These are phyloP conservation scores for Neodon shergylaensis DNA, from an alignment of 2,113 vertebrate genomes.

Conservation along the genomic window DNA sequence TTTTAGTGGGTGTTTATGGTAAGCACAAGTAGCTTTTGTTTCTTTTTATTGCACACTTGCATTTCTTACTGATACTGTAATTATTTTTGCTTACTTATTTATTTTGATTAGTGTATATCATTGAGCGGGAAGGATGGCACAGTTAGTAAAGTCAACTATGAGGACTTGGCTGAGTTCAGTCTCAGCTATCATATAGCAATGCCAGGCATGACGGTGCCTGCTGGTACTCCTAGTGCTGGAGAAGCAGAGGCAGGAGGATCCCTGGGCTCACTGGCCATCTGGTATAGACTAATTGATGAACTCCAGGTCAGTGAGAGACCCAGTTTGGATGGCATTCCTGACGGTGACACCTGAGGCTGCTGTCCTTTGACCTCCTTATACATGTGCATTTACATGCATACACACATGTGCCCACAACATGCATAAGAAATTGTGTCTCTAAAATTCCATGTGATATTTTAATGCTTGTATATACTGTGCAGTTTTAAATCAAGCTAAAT, in stretches of 20 bases:
- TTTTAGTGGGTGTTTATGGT: conserved; percentile 4
- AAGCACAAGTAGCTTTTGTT: background rate
- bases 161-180: too few relatives aligned
- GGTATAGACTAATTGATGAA: background rate
- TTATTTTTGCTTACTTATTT: background rate
- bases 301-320: background rate
- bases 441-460: background rate
- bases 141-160: background rate
- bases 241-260: background rate
- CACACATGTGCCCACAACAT: background rate
- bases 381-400: background rate
- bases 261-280: too few relatives aligned
- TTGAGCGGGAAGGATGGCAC: too few relatives aligned
- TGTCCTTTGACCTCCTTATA: background rate
- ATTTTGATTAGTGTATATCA: background rate
- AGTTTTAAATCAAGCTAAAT: background rate
- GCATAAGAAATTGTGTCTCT: background rate
- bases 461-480: background rate
- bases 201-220: background rate
- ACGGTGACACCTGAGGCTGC: background rate
- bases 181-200: background rate
- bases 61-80: background rate
- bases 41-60: background rate
- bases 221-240: background rate
- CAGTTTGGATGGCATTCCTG: background rate